A percentile compares a stretch with the other conserved stretches of the same genome.
phyloP scores from a whole-genome alignment of 2,888 invertebrate genomes.

The Ophion slaviceki region DNA sequence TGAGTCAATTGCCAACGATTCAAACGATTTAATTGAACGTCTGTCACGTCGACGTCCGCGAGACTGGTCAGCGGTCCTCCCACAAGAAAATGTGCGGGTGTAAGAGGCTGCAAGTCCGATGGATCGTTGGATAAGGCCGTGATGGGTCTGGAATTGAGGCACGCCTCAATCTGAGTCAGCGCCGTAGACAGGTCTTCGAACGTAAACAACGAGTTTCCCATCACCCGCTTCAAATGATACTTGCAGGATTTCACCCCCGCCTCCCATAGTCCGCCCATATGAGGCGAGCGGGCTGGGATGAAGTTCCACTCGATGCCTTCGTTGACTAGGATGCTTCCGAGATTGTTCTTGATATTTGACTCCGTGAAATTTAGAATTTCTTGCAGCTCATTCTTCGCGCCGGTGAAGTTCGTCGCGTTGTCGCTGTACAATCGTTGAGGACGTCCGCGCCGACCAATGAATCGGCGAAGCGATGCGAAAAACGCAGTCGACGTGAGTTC shows the following conservation, averaged over 20 bases:
- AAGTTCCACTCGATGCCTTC: constrained; percentile 70
- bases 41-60: constrained; percentile 69
- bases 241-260: too few species aligned
- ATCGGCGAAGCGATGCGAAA: constrained; percentile 64
- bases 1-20: constrained; percentile 69
- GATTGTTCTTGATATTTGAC: background rate
- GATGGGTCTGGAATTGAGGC: constrained; percentile 72
- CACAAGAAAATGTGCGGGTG: constrained; percentile 77
- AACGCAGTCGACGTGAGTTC: constrained; percentile 66
- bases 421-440: constrained; percentile 66
- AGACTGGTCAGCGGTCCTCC: constrained; percentile 69
- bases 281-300: constrained; percentile 65
- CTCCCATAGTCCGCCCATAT: too few species aligned
- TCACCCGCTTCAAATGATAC: constrained; percentile 10
- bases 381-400: constrained; percentile 66
- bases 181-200: constrained; percentile 72
- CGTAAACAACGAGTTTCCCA: constrained; percentile 66
- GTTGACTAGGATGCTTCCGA: constrained; percentile 8
- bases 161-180: constrained; percentile 71
- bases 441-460: constrained; percentile 65
- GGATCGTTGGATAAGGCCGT: constrained; percentile 70
- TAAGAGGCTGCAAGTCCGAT: constrained; percentile 68
- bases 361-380: constrained; percentile 41
- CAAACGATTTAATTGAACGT: constrained; percentile 62
- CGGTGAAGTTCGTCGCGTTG: constrained; percentile 73